Base-by-base conservation (phyloP, 1,140 invertebrate genomes). In the Cydia strobilella region DNA sequence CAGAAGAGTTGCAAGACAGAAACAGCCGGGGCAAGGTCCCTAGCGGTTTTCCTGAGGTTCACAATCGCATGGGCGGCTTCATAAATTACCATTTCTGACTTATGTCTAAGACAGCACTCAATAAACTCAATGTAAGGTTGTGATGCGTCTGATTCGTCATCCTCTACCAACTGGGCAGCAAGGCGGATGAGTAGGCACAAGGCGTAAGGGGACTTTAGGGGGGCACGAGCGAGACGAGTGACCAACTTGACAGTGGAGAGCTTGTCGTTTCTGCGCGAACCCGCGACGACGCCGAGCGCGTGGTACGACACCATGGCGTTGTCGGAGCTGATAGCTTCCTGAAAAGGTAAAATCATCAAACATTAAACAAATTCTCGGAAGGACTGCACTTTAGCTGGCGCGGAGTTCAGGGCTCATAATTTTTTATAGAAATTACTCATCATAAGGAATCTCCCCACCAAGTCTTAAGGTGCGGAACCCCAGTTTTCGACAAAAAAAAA, bases 51-150 rank as follows among this genome's bases (percentile, higher is more conserved):
- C 48, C 96, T 94, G 77, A 99, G 93, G 90, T 98, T 98, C 0
- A 99, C 98, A 80, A 99, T 96, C 5, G 97, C 97, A 82, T 97
- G 96, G 0, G 99, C 99, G 0, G 99, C 99, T 94, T 99, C 99
- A 89, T 99, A 99, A 9, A 99, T 97, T 0, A 99, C 99, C 96
- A 99, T 99, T 93, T 99, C 99, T 74, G 97, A 98, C 93, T 99
- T 99, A 88, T 99, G 98, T 0, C 98, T 95, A 18, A 99, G 94
- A 89, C 98, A 99, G 6, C 95, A 95, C 86, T 99, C 98, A 48
- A 99, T 97, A 84, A 99, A 99, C 27, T 97, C 97, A 83, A 98
- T 97, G 71, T 90, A 91, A 13, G 84, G 91, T 78, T 92, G 87
- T 45, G 96, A 95, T 7, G 94, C 93, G 4, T 94, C 94, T 2